Evolutionary conservation across 2,113 vertebrate genomes (phyloP), one percentile per base, ranked within the genome.

Genomic region (Ptilonorhynchus violaceus): DNA sequence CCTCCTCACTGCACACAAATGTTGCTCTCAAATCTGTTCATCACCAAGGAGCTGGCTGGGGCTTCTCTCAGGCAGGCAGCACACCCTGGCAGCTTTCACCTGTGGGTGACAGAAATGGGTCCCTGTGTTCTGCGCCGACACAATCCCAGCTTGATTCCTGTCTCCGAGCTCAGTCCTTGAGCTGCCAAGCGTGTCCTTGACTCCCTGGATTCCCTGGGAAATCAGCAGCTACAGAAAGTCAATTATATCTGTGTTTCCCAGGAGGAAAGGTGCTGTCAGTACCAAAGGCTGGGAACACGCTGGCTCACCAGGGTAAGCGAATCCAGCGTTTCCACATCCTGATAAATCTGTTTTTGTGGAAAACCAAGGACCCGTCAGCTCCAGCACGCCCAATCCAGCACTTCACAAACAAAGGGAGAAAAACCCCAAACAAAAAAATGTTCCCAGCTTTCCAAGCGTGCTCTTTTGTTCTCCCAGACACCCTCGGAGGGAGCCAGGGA

Each of bases 401-500:
- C 37, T 89, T 56, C 22, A 16, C 16, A 63, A 41, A 52, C 1
- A 2, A 53, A 37, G 33, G 49, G 46, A 56, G 62, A 28, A 37
- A 88, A 68, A 86, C 28, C 35, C 23, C 20, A 4, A 55, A 23
- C 18, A 33, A 64, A 69, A 69, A 91, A 75, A 31, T 4, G 0
- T 33, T 56, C 44, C 28, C 69, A 87, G 92, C 63, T 87, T 80
- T 96, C 73, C 31, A 64, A 95, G 82, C 21, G 11, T 2, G 6
- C 47, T 90, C 82, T 53, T 88, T 74, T 82, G 73, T 93, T 92
- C 85, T 89, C 93, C 88, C 96, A 86, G 84, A 85, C 96, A 92
- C 86, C 88, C 81, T 83, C 31, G 1, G 81, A 11, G 47, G 83
- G 78, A 95, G 95, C 92, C 95, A 85, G 35, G 68, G 87, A 75